A percentile compares a stretch with the other conserved stretches of the same genome.
phyloP scores from a whole-genome alignment of 2,113 vertebrate genomes.

The Paralichthys olivaceus region DNA sequence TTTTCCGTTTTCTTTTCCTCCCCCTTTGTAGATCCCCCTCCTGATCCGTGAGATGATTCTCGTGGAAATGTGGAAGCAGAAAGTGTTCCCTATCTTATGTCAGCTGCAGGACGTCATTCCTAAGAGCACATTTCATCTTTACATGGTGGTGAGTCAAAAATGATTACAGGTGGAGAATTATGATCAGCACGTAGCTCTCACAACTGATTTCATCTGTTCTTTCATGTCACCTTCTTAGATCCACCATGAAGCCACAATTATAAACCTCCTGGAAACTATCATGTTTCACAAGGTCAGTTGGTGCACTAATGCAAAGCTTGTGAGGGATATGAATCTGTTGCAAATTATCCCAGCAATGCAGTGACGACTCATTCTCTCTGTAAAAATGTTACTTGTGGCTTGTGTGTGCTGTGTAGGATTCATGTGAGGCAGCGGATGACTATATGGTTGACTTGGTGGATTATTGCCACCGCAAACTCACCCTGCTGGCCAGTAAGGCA shows the following conservation, averaged over 20 bases:
- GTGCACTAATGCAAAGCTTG: not conserved
- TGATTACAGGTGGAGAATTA: not conserved
- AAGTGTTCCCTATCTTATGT: slow-evolving; percentile 91
- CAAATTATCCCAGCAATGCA: not conserved
- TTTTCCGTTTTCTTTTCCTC: slow-evolving; percentile 5
- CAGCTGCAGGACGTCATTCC: slow-evolving; percentile 92
- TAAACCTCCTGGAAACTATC: slow-evolving; percentile 94
- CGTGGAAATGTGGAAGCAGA: slow-evolving; percentile 94
- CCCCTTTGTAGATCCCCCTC: slow-evolving; percentile 83
- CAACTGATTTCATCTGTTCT: not conserved
- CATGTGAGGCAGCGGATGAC: slow-evolving; percentile 90
- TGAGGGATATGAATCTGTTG: not conserved
- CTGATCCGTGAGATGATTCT: slow-evolving; percentile 91
- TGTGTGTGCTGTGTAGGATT: slow-evolving; percentile 83
- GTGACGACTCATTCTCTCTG: not conserved
- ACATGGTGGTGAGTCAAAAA: slow-evolving; percentile 90
- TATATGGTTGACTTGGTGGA: slow-evolving; percentile 91
- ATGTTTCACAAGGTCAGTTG: slow-evolving; percentile 91
- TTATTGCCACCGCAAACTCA: slow-evolving; percentile 95
- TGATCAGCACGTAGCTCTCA: not conserved
- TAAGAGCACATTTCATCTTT: slow-evolving; percentile 90
- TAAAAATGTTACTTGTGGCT: not conserved
- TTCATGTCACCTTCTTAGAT: slow-evolving; percentile 79
- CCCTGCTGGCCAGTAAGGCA: slow-evolving; percentile 81
- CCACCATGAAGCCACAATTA: slow-evolving; percentile 92